A percentile compares a stretch with the other conserved stretches of the same genome.
Conservation (phyloP, 2,113 vertebrate species). For the Siniperca chuatsi region DNA sequence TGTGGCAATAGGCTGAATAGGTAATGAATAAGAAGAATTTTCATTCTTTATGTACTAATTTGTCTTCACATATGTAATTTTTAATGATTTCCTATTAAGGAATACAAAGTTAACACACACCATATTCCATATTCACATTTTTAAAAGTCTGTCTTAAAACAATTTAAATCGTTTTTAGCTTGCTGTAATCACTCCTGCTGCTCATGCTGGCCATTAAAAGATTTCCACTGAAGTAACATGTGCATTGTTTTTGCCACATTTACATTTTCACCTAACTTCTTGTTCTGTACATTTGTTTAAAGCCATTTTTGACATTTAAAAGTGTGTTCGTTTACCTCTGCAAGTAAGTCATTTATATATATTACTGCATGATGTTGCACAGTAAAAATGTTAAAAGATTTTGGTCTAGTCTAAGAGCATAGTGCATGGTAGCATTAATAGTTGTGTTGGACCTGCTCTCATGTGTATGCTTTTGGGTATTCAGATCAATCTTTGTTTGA, state of each 20-base stretch:
- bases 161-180: not conserved
- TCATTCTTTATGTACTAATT: not conserved
- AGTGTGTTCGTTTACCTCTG: not conserved
- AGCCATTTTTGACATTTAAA: not conserved
- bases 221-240: not conserved
- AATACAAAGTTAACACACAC: not conserved
- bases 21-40: not conserved
- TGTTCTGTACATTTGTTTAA: not conserved
- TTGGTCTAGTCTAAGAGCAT: not conserved
- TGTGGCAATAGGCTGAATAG: not conserved
- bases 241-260: not conserved
- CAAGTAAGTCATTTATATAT: not conserved
- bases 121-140: not conserved
- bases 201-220: not conserved
- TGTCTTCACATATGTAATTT: not conserved
- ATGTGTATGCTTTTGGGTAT: not conserved
- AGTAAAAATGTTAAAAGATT: not conserved
- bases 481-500: not conserved
- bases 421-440: not conserved
- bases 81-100: not conserved
- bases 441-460: not conserved
- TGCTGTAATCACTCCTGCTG: not conserved
- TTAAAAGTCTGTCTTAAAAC: not conserved
- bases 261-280: too few relatives aligned
- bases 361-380: not conserved